Evolutionary conservation across 2,888 invertebrate genomes (phyloP).

Genomic region (Noctuana brunneofusca): DNA sequence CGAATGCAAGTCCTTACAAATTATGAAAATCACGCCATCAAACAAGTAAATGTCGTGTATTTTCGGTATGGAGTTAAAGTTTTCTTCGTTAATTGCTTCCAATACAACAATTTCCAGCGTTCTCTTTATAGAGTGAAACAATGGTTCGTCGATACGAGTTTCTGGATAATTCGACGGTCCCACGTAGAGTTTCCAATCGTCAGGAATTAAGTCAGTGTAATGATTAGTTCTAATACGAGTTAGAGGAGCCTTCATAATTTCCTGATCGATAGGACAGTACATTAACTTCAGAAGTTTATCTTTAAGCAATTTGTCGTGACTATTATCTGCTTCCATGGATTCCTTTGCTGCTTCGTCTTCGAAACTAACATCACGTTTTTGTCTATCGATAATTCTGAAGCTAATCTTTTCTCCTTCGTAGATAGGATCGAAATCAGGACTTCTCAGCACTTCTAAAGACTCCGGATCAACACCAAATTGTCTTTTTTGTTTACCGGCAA

Average conservation of each 20-base stretch:
- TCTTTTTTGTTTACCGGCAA: slow-evolving; percentile 71
- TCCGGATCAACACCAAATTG: slow-evolving; percentile 74
- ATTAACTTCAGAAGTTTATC: slow-evolving; percentile 58
- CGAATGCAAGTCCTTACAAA: slow-evolving; percentile 59
- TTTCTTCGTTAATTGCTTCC: slow-evolving; percentile 46
- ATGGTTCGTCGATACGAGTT: slow-evolving; percentile 60
- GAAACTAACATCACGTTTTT: slow-evolving; percentile 62
- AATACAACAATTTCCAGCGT: slow-evolving; percentile 58
- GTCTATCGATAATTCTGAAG: slow-evolving; percentile 69
- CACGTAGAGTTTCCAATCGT: slow-evolving; percentile 70
- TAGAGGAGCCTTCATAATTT: slow-evolving; percentile 58
- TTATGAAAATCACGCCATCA: slow-evolving; percentile 73
- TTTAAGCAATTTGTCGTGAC: slow-evolving; percentile 47
- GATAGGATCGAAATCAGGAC: slow-evolving; percentile 59
- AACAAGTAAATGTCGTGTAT: slow-evolving; percentile 72
- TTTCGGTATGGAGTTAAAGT: slow-evolving; percentile 52
- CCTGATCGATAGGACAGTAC: slow-evolving; percentile 59
- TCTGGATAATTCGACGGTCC: slow-evolving; percentile 71
- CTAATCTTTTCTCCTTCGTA: slow-evolving; percentile 60
- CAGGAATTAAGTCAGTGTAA: slow-evolving; percentile 66
- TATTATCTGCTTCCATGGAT: slow-evolving; percentile 46
- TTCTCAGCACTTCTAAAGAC: slow-evolving; percentile 67
- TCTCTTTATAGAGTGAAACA: slow-evolving; percentile 61
- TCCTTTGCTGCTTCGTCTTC: slow-evolving; percentile 48
- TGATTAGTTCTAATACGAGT: slow-evolving; percentile 65